A percentile compares a stretch with the other conserved stretches of the same genome.
Evolutionary conservation across 2,113 vertebrate genomes (phyloP).

Genomic region (Nipponia nippon): DNA sequence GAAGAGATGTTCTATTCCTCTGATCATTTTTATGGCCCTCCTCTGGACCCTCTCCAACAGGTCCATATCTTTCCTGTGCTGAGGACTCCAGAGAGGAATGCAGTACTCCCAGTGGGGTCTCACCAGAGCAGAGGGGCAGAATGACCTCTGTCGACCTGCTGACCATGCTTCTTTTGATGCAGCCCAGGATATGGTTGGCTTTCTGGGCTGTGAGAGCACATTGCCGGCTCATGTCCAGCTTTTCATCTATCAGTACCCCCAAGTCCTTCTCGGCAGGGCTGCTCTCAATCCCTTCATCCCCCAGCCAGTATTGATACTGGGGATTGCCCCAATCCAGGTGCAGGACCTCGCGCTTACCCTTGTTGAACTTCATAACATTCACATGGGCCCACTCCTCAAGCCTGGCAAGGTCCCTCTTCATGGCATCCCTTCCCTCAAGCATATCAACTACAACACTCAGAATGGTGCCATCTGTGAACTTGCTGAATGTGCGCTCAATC

Average conservation of each 20-base stretch:
- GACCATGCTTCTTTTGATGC: not conserved
- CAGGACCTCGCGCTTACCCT: not conserved
- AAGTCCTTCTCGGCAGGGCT: not conserved
- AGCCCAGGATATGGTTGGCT: not conserved
- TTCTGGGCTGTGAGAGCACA: not conserved
- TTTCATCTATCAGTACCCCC: not conserved
- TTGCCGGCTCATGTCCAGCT: not conserved
- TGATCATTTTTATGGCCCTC: not conserved
- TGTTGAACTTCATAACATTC: not conserved
- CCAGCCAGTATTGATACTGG: not conserved
- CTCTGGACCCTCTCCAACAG: rapidly evolving
- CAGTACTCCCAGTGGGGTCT: not conserved
- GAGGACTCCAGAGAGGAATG: not conserved
- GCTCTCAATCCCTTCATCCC: not conserved
- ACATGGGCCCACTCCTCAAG: not conserved
- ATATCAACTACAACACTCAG: rapidly evolving
- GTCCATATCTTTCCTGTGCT: not conserved
- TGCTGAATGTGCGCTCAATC: not conserved
- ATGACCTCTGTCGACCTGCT: rapidly evolving
- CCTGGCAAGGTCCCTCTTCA: not conserved
- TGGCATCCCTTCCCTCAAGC: not conserved
- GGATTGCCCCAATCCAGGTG: rapidly evolving
- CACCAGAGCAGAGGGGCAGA: rapidly evolving
- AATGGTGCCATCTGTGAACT: not conserved
- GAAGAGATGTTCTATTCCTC: not conserved